phyloP scores from a whole-genome alignment of 2,888 invertebrate genomes.

The Gortyna flavago region DNA sequence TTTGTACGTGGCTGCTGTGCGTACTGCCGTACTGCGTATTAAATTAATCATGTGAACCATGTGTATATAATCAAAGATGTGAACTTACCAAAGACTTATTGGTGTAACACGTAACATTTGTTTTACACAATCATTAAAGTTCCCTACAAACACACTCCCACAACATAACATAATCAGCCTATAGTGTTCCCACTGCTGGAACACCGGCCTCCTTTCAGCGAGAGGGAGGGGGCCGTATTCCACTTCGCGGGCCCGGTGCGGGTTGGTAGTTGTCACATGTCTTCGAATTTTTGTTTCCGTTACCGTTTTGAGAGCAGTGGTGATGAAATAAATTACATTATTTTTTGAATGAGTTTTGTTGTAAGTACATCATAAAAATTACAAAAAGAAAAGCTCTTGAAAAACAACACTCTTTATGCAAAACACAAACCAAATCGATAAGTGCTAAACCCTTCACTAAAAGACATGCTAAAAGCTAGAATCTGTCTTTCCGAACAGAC shows the following conservation, averaged over 20 bases:
- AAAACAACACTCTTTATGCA: background rate
- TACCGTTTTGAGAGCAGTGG: background rate
- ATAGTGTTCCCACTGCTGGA: too few species aligned
- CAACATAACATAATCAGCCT: too few species aligned
- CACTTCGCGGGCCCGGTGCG: too few species aligned
- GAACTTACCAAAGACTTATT: too few species aligned
- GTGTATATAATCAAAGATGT: too few species aligned
- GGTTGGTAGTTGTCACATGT: background rate
- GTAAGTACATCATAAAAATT: background rate
- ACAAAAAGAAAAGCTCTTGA: background rate
- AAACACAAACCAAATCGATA: background rate
- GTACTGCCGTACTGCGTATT: background rate
- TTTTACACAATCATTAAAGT: background rate
- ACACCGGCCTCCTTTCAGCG: too few species aligned
- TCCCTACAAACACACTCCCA: background rate
- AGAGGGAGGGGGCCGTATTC: too few species aligned
- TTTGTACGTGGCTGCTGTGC: background rate
- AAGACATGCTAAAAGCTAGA: background rate
- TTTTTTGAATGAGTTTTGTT: background rate
- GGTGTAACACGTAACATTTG: too few species aligned
- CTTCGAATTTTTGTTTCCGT: background rate
- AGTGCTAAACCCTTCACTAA: background rate
- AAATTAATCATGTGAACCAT: background rate
- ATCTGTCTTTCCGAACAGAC: conserved; percentile 9
- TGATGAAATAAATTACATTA: background rate